Base-by-base conservation (phyloP, 2,113 vertebrate species). In the Hippopotamus amphibius region DNA sequence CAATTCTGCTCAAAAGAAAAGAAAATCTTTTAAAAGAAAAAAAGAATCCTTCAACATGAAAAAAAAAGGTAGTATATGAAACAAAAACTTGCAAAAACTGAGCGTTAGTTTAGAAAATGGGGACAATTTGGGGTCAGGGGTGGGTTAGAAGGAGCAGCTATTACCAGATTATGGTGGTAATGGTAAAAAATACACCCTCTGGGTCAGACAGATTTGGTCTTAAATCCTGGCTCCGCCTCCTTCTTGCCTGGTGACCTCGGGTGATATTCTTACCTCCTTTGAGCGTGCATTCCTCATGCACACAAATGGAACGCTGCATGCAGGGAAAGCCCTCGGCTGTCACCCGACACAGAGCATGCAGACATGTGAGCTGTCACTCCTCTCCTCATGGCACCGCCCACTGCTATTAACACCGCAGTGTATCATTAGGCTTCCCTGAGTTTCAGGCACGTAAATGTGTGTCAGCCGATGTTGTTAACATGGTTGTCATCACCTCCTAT, bases 1-100 rank as follows among this genome's bases (percentile, higher is more conserved):
- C 55, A 63, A 81, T 77, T 90, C 88, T 74, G 30, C 66, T 95
- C 66, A 77, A 57, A 71, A 80, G 13, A 88, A 88, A 95, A 14
- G 11, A 82, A 93, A 63, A 11, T 10, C 41, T 63, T 91, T 79
- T 16, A 10, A 30, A n/a, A 69, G 24, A 17, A 57, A 74, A 94
- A 88, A 90, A 57, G 41, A 26, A 63, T 26, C 12, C 15, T 65
- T 82, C 71, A 57, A 46, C 83, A 57, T 74, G 43, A 84, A 85
- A 92, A 68, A 53, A 63, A 90, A 57, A 22, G 71, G 61, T 11
- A 71, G 12, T 4, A 43, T 19, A 26, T 22, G 65, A 71, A 82
- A 66, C 4, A 68, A 37, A 37, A 37, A 37, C 21, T 80, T 71
- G 19, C n/a, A 87, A 77, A 83, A 50, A 26, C 13, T 9, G 5